A percentile compares a stretch with the other conserved stretches of the same genome.
phyloP scores from a whole-genome alignment of 2,888 invertebrate genomes.

The Dorcus parallelipipedus region DNA sequence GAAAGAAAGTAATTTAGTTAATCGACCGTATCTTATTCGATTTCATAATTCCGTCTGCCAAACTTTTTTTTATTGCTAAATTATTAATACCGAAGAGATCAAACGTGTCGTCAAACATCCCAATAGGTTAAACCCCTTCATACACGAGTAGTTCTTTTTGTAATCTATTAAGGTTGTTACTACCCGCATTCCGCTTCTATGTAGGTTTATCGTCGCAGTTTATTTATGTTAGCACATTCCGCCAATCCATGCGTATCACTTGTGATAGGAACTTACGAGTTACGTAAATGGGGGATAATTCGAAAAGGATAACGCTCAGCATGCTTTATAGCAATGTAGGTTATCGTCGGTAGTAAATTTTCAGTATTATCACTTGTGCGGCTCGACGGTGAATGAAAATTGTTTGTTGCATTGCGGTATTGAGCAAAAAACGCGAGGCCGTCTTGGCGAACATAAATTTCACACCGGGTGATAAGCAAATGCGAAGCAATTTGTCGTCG shows the following conservation, averaged over 20 bases:
- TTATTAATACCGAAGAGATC: background rate
- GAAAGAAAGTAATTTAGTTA: background rate
- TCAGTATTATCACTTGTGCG: no score
- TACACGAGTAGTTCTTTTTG: no score
- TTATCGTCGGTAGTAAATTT: no score
- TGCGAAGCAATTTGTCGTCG: no score
- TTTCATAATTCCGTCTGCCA: background rate
- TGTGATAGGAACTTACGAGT: background rate
- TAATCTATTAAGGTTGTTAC: background rate
- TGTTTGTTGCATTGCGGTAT: no score
- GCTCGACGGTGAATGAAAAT: no score
- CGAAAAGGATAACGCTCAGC: background rate
- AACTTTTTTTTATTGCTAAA: background rate
- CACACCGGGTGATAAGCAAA: no score
- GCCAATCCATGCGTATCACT: background rate
- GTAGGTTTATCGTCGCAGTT: constrained; percentile 2
- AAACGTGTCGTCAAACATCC: no score
- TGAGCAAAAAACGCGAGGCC: no score
- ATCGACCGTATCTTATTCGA: background rate
- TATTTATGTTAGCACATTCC: background rate
- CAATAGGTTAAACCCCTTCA: no score
- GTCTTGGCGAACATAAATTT: no score
- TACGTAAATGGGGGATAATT: background rate
- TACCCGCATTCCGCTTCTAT: background rate
- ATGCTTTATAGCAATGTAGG: no score